Evolutionary conservation across 2,797 vertebrate species (phyloP), one percentile per base, ranked within the genome.

Genomic region (Remorina albescens): DNA sequence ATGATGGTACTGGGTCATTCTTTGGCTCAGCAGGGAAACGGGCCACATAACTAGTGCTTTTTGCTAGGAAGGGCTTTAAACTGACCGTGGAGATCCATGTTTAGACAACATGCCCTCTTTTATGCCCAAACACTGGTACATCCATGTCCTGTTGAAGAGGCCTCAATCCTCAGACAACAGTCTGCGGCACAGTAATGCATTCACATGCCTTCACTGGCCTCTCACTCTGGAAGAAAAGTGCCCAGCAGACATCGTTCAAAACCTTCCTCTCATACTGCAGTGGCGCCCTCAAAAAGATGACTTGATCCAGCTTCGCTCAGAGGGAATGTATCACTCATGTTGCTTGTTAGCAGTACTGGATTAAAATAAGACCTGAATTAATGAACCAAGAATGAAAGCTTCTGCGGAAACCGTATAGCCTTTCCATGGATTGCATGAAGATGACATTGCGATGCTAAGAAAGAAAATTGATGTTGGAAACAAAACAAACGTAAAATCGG

Each of bases 21-120:
- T 94, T 94, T 94, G 93, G 93, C 92, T 92, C 91, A 90, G 88
- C 84, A 78, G 76, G 86, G 71, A 74, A 86, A 88, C 10, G 78
- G 88, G 86, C 84, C 89, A 83, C 71, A 71, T 56, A 76, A 86
- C 88, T 87, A 86, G 82, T 88, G 82, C 78, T 81, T 75, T 85
- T 87, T 82, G 81, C 87, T 75, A 84, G 77, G 71, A 47, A 74
- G 82, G 82, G 82, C 79, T 80, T 84, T 73, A 74, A 74, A 82
- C 69, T 73, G 76, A 84, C 83, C 60, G 64, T 8, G 34, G 67
- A 84, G 76, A 71, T 56, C 53, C 64, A 76, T 72, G 81, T 80
- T 81, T 46, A 56, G 51, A 84, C 58, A 74, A 81, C 78, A 81
- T 63, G 71, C 28, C 76, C 67, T 75, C 82, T 76, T 80, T 74